Conservation (phyloP, 2,113 vertebrate genomes). For the Heptranchias perlo region DNA sequence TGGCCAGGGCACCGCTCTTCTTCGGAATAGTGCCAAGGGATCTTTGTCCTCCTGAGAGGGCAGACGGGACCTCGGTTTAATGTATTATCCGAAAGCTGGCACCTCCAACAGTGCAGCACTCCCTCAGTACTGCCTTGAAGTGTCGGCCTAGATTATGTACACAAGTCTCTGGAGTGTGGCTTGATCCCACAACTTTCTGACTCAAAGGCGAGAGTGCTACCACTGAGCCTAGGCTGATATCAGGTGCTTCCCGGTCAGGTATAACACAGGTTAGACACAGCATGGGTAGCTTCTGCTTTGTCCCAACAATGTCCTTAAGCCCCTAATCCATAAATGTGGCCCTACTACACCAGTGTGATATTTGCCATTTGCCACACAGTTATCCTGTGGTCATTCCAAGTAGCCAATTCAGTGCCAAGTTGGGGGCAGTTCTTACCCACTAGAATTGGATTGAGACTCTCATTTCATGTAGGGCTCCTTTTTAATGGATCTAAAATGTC, state of each 20-base stretch:
- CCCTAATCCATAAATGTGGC: neutral
- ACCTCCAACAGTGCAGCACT: neutral
- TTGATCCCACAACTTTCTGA: neutral
- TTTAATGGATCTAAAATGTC: neutral
- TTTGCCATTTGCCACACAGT: neutral
- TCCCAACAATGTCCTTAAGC: neutral
- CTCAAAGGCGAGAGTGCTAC: neutral
- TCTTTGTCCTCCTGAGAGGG: neutral
- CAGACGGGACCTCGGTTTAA: too few species aligned
- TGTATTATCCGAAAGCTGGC: neutral
- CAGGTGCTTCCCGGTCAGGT: neutral
- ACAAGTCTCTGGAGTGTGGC: too few species aligned
- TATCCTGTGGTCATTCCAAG: neutral
- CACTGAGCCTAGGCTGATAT: neutral
- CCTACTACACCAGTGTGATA: neutral
- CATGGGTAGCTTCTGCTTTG: neutral
- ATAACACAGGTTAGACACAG: neutral
- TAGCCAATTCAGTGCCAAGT: neutral
- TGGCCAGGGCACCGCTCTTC: neutral
- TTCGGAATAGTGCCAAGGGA: neutral
- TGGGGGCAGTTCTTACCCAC: neutral
- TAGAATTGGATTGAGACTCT: neutral
- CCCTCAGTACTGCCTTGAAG: neutral
- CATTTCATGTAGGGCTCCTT: neutral
- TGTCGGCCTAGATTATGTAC: neutral